phyloP scores from a whole-genome alignment of 35 echinoderm and acorn worm species.

The Apostichopus parvimensis region DNA sequence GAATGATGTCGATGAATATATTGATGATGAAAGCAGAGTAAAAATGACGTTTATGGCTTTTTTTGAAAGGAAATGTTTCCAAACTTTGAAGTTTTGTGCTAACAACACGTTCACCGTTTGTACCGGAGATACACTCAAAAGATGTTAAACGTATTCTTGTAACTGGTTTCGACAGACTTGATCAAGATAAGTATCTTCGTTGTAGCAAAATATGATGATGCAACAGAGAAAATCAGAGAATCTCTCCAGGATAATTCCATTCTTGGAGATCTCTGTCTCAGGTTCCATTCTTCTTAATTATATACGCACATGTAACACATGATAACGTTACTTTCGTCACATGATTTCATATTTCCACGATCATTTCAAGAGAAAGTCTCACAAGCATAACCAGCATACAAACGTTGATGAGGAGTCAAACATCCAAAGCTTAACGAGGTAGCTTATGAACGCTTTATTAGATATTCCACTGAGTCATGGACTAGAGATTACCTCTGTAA shows the following conservation, averaged over 20 bases:
- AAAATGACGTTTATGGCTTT: background rate
- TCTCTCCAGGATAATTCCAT: background rate
- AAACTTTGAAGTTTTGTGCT: background rate
- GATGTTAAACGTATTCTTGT: background rate
- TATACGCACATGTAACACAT: background rate
- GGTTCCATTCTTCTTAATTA: slow-evolving; percentile 5
- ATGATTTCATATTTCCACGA: background rate
- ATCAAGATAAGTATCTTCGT: background rate
- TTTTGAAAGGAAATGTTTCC: background rate
- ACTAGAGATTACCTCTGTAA: background rate
- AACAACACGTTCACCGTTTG: background rate
- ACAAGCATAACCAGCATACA: background rate
- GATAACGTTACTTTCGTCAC: background rate
- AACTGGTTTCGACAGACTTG: background rate
- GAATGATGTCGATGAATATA: background rate
- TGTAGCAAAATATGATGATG: background rate
- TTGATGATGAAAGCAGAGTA: background rate
- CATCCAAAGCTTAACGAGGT: background rate
- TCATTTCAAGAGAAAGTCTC: background rate
- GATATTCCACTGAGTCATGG: background rate
- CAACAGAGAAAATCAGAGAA: background rate
- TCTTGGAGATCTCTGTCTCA: background rate
- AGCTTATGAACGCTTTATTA: background rate
- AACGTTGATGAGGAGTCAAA: background rate
- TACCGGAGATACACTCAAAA: background rate